Evolutionary conservation across 2,888 invertebrate species (phyloP), one percentile per base, ranked within the genome.

Genomic region (Luffia ferchaultella): DNA sequence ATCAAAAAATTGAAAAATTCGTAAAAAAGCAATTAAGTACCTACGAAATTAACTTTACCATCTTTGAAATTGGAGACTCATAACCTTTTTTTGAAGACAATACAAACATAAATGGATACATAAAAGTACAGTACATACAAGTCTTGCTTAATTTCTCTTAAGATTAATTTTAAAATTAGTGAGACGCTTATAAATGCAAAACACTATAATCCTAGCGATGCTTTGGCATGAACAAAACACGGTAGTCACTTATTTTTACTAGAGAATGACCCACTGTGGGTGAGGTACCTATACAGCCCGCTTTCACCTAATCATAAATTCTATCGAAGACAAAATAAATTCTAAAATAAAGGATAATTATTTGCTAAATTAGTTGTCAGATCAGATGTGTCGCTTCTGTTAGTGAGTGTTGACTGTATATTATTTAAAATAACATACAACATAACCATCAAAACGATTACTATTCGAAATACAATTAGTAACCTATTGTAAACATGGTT

Each of bases 221-320:
- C 85, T 85, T 85, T 85, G 85, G 85, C 84, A 82, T 83, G 75
- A 76, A 75, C 79, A 82, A 80, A 84, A 80, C 82, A 78, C 78
- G 78, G 79, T 80, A 77, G 68, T 52, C 41, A 2, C 46, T 42
- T 46, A 46, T 41, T 42, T 16, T 44, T 50, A 50, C 15, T 46
- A 40, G 12, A 47, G 47, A 20, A 16, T 40, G 18, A 47, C 47
- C 43, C n/a, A 7, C 5, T 12, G n/a, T 30, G 47, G n/a, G 30
- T 40, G 12, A 46, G 7, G 2, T 47, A 40, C 15, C 46, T 18
- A 17, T 20, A 47, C 16, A 2, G 16, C 9, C 9, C 16, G 7
- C 20, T 20, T 16, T 47, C 47, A 17, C 47, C 16, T 30, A 47
- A 47, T 42, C n/a, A 16, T 42, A 42, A 30, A 30, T 30, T 30